phyloP scores from a whole-genome alignment of 2,113 vertebrate species.

The Anseranas semipalmata region DNA sequence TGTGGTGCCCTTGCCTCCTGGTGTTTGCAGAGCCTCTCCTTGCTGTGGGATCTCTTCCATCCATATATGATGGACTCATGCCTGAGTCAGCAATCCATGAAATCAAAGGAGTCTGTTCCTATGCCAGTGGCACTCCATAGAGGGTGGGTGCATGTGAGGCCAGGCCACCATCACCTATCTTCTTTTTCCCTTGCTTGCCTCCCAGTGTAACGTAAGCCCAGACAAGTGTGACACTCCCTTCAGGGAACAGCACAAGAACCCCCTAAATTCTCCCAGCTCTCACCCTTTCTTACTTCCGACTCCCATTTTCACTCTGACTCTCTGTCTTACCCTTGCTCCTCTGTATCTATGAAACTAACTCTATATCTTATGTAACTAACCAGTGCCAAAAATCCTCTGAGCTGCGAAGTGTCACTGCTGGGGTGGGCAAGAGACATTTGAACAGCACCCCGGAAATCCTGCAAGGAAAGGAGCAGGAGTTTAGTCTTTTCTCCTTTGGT shows the following conservation, averaged over 20 bases:
- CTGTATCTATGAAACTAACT: background rate
- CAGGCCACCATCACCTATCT: background rate
- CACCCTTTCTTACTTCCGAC: background rate
- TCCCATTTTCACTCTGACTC: background rate
- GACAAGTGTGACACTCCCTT: background rate
- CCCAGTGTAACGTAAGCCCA: background rate
- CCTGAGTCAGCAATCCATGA: background rate
- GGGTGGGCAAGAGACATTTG: background rate
- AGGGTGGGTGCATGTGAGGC: background rate
- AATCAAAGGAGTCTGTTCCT: background rate
- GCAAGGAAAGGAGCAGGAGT: background rate
- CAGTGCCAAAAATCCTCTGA: background rate
- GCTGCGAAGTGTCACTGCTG: background rate
- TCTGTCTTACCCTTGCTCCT: background rate
- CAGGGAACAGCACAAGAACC: background rate
- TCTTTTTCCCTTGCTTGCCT: background rate
- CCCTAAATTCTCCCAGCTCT: background rate
- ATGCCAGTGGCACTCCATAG: background rate
- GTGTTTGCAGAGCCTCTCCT: background rate
- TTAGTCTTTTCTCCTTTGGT: background rate
- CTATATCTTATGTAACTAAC: too few relatives aligned
- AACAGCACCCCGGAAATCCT: background rate
- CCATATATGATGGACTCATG: accelerated
- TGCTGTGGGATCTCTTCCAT: background rate
- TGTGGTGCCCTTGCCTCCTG: background rate